Evolutionary conservation across 2,888 invertebrate species (phyloP).

Genomic region (Lymantria dispar): DNA sequence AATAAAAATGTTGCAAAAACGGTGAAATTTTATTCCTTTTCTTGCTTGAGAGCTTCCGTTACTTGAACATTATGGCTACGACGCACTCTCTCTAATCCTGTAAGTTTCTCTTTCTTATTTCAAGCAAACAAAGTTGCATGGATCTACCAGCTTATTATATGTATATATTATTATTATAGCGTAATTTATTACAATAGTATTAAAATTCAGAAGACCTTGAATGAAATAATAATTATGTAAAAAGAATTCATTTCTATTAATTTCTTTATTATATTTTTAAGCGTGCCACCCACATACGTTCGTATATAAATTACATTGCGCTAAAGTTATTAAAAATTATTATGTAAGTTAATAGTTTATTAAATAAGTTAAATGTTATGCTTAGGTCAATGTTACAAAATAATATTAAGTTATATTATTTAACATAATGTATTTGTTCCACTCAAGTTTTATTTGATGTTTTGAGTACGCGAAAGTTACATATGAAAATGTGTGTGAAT

Average conservation of each 20-base stretch:
- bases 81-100: no score
- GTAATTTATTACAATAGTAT: background rate
- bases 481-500: background rate
- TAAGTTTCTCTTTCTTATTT: no score
- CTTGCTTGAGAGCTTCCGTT: no score
- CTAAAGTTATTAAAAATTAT: background rate
- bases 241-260: background rate
- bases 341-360: background rate
- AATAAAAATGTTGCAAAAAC: no score
- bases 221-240: background rate
- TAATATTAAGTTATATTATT: background rate
- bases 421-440: background rate
- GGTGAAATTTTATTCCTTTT: no score
- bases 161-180: no score
- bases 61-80: no score
- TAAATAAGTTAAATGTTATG: background rate
- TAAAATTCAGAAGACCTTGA: background rate
- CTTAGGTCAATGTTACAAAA: background rate
- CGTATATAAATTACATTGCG: background rate
- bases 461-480: background rate
- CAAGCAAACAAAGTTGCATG: no score
- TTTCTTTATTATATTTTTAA: no score
- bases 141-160: background rate
- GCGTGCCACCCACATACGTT: background rate
- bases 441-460: background rate